Conservation (phyloP, 2,888 invertebrate genomes). For the Tuta absoluta region DNA sequence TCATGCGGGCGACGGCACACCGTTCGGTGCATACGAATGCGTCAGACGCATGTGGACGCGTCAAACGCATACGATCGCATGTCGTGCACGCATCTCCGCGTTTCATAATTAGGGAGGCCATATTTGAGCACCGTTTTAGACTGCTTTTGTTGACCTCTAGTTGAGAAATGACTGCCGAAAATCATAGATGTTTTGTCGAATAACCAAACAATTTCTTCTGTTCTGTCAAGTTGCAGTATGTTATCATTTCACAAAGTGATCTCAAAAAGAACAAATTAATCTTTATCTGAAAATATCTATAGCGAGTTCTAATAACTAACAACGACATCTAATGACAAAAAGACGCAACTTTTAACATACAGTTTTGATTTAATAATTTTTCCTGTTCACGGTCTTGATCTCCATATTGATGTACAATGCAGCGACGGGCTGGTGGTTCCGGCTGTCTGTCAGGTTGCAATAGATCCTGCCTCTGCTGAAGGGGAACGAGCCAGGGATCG, state of each 20-base stretch:
- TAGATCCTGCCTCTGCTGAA: slow-evolving; percentile 5
- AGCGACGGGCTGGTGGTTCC: background rate
- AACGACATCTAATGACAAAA: too few species aligned
- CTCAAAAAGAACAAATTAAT: too few species aligned
- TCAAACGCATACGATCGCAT: slow-evolving; percentile 45
- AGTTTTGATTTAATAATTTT: background rate
- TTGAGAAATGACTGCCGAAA: background rate
- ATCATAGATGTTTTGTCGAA: background rate
- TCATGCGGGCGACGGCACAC: slow-evolving; percentile 41
- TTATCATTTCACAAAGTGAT: too few species aligned
- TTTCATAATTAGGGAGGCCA: background rate
- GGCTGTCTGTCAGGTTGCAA: background rate
- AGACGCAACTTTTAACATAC: background rate
- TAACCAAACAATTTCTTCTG: too few species aligned
- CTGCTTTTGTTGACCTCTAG: background rate
- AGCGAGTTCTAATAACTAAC: too few species aligned
- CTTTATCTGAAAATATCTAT: too few species aligned
- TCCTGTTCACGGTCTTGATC: slow-evolving; percentile 1
- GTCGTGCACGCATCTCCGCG: slow-evolving; percentile 33
- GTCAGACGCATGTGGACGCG: slow-evolving; percentile 43
- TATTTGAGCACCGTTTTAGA: background rate
- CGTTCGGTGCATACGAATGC: slow-evolving; percentile 43
- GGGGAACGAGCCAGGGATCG: background rate
- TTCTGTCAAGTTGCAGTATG: background rate
- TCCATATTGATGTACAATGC: background rate